These are phyloP conservation scores for Siderastrea radians DNA, from an alignment of 92 coral and sea anemone genomes.

Conservation along the genomic window DNA sequence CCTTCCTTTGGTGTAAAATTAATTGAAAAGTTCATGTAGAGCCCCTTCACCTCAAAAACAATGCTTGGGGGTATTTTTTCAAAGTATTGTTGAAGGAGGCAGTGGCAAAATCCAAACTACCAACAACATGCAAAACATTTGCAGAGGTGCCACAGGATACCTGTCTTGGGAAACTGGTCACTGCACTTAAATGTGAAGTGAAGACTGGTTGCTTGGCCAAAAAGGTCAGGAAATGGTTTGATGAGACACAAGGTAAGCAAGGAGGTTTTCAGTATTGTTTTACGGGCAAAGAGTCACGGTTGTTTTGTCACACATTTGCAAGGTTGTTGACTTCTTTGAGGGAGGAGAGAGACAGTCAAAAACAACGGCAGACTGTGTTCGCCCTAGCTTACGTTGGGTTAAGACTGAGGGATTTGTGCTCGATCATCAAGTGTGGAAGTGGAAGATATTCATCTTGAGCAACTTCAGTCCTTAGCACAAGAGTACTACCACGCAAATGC, in stretches of 20 bases:
- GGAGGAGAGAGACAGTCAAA: conserved; percentile 63
- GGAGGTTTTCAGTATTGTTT: conserved; percentile 78
- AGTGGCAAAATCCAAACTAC: too few relatives aligned
- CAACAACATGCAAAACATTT: too few relatives aligned
- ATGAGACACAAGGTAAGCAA: conserved; percentile 74
- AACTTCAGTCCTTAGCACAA: conserved; percentile 38
- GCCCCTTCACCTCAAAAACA: conserved; percentile 70
- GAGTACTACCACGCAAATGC: conserved; percentile 71
- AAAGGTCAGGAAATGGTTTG: conserved; percentile 79
- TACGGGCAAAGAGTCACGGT: conserved; percentile 77
- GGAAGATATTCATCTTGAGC: conserved; percentile 39
- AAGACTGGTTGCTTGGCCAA: too few relatives aligned
- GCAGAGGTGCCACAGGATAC: too few relatives aligned
- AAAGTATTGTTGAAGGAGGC: too few relatives aligned
- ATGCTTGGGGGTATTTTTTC: conserved; percentile 78
- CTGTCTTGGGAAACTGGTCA: too few relatives aligned
- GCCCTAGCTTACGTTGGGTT: conserved; percentile 61
- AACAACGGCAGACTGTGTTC: conserved; percentile 69
- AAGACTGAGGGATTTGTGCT: conserved; percentile 74
- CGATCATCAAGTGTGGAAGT: conserved; percentile 64
- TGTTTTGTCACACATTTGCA: conserved; percentile 74
- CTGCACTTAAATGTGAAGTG: too few relatives aligned
- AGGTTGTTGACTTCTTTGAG: conserved; percentile 51
- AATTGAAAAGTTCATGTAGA: conserved; percentile 75
- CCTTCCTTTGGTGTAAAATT: conserved; percentile 66